phyloP scores from a whole-genome alignment of 2,888 invertebrate genomes.

The Cataglyphis albicans region DNA sequence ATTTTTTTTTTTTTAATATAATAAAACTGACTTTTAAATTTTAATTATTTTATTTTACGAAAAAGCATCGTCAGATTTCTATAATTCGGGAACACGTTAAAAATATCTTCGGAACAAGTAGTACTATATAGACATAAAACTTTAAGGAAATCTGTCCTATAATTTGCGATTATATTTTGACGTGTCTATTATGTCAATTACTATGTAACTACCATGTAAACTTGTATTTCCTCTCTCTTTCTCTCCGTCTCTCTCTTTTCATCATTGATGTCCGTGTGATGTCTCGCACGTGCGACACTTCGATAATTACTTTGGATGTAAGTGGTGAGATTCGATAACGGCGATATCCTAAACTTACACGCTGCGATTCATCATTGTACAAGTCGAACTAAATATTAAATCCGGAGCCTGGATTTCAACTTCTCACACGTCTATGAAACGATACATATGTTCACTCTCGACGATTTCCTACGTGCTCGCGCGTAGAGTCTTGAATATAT shows the following conservation, averaged over 20 bases:
- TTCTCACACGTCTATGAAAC: conserved; percentile 4
- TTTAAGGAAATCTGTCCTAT: background rate
- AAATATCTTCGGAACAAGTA: background rate
- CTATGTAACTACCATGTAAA: too few relatives aligned
- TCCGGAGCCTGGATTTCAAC: conserved; percentile 27
- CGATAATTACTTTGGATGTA: conserved; percentile 64
- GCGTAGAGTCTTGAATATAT: conserved; percentile 39
- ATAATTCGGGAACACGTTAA: background rate
- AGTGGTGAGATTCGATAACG: conserved; percentile 43
- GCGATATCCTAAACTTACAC: conserved; percentile 30
- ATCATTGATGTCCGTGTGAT: conserved; percentile 56
- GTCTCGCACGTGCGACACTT: conserved; percentile 22
- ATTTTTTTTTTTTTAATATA: background rate
- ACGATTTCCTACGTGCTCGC: conserved; percentile 41
- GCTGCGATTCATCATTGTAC: conserved; percentile 66
- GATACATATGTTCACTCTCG: conserved; percentile 12
- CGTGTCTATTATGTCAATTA: background rate
- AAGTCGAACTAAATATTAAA: conserved; percentile 58
- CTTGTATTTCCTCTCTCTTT: too few relatives aligned
- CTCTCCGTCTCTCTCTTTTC: too few relatives aligned
- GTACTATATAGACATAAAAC: background rate
- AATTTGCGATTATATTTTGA: background rate
- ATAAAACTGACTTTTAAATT: background rate
- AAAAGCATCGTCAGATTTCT: background rate
- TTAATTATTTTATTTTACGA: background rate